phyloP scores from a whole-genome alignment of 2,888 invertebrate species.

The Altica lythri region DNA sequence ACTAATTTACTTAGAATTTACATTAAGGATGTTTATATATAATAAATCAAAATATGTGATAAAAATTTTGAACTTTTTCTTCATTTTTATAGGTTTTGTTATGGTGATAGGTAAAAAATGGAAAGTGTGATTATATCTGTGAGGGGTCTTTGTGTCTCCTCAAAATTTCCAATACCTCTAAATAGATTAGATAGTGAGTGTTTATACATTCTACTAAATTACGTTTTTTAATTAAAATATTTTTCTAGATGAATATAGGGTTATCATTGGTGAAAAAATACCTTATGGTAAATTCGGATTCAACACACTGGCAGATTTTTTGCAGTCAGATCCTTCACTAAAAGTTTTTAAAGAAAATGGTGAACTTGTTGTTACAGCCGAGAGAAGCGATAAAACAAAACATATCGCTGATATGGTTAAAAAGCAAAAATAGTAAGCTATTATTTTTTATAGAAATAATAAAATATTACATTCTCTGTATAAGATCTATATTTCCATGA shows the following conservation, averaged over 20 bases:
- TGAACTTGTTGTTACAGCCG: constrained; percentile 64
- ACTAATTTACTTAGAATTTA: no score
- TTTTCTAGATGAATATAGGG: constrained; percentile 65
- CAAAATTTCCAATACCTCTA: constrained; percentile 45
- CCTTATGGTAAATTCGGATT: constrained; percentile 68
- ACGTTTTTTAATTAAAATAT: constrained; percentile 17
- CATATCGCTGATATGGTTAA: constrained; percentile 61
- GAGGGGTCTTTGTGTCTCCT: constrained; percentile 46
- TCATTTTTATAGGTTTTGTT: no score
- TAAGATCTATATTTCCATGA: background rate
- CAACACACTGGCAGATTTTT: constrained; percentile 63
- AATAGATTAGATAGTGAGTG: constrained; percentile 47
- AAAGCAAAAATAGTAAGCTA: constrained; percentile 21
- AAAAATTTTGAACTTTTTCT: no score
- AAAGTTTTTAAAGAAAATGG: constrained; percentile 58
- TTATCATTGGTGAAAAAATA: constrained; percentile 67
- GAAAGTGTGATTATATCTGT: constrained; percentile 41
- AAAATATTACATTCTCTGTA: background rate
- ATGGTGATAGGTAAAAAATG: no score
- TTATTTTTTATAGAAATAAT: no score
- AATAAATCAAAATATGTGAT: no score
- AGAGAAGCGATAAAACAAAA: constrained; percentile 63
- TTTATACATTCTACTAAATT: no score
- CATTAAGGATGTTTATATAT: no score
- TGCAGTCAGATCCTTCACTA: constrained; percentile 64